Evolutionary conservation across 2,888 invertebrate species (phyloP), one percentile per base, ranked within the genome.

Genomic region (Eurois occulta): DNA sequence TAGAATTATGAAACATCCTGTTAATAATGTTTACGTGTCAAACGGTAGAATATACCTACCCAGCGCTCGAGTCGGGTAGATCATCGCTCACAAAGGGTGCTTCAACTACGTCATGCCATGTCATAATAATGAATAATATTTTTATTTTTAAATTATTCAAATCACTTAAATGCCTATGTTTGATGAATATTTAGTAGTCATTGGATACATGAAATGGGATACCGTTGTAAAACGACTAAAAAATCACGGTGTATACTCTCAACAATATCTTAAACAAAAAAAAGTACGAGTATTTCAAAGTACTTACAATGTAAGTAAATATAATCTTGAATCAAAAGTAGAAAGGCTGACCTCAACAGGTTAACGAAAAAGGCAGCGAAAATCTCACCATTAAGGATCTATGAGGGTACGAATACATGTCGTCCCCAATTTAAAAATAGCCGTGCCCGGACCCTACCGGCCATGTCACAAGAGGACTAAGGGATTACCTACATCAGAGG

Each of bases 351-450:
- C n/a, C n/a, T 38, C 70, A 80, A 67, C 62, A 75, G 43, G 18
- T 78, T n/a, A 32, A 28, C n/a, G 38, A 79, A 69, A 48, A 83
- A 66, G 48, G 35, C 48, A 52, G 21, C 35, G 38, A 67, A 58
- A 66, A 58, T 64, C 52, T 55, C 68, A 64, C 52, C 52, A 16
- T 62, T 62, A 32, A 7, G 38, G 32, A 55, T 38, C 28, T 67
- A 48, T 71, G 55, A 32, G 11, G 66, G 65, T 82, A 75, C 18
- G 55, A n/a, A 43, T 32, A 16, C 62, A n/a, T 58, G 71, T 67
- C 48, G 28, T 68, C 62, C 46, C 79, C 46, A 48, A 78, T 81
- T 78, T 71, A 78, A 78, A 83, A 81, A 81, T 68, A 78, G 32
- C 55, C 52, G 3, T 38, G 10, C 46, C 66, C 24, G 21, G 38